Conservation (phyloP, 2,797 vertebrate species). For the Steatocranus sp. region DNA sequence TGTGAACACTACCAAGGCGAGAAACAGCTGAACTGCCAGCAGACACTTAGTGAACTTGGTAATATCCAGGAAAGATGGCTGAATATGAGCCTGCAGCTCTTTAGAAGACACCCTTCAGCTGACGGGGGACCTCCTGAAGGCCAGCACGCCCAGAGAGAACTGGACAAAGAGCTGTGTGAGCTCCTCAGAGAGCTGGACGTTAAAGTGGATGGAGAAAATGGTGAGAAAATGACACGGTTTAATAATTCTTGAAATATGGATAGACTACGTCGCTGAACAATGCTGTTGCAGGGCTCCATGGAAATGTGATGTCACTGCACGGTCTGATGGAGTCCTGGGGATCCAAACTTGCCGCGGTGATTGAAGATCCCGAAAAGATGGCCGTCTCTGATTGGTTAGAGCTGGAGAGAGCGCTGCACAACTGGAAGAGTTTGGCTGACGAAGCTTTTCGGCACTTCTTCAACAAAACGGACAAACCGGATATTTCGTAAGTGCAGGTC, state of each 20-base stretch:
- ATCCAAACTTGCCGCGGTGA: conserved; percentile 48
- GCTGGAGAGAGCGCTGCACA: conserved; percentile 59
- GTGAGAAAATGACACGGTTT: conserved; percentile 53
- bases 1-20: conserved; percentile 73
- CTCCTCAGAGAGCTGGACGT: conserved; percentile 67
- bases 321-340: conserved; percentile 70
- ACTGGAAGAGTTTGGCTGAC: conserved; percentile 65
- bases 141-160: conserved; percentile 57
- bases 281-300: conserved; percentile 67
- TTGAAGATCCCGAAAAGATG: conserved; percentile 11
- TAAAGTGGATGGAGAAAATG: conserved; percentile 75
- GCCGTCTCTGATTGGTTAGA: conserved; percentile 58
- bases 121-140: conserved; percentile 49
- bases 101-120: conserved; percentile 69
- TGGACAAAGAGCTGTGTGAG: conserved; percentile 43
- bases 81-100: conserved; percentile 67
- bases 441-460: conserved; percentile 38
- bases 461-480: conserved; percentile 19
- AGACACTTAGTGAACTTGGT: conserved; percentile 64
- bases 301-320: conserved; percentile 63
- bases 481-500: conserved; percentile 39
- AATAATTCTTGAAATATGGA: neutral
- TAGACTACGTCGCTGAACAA: neutral
- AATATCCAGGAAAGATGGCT: conserved; percentile 73
- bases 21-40: conserved; percentile 59